Percentiles rank a stretch among this genome's conserved stretches.
Conservation (phyloP, 2,888 invertebrate genomes). For the Plebejus argus region DNA sequence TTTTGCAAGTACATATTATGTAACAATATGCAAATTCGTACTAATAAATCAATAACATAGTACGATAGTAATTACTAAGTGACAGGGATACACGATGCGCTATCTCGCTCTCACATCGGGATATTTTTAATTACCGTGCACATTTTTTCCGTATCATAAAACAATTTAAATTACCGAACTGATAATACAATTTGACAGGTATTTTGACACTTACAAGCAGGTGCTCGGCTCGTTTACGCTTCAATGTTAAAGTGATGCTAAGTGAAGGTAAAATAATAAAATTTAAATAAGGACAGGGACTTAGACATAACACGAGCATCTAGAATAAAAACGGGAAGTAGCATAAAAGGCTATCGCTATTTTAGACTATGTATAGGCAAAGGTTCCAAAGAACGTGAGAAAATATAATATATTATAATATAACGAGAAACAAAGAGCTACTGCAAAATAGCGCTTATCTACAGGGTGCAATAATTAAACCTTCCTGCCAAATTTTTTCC, state of each 20-base stretch:
- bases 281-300: no score
- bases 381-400: no score
- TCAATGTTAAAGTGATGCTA: background rate
- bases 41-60: slow-evolving; percentile 12
- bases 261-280: background rate
- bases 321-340: no score
- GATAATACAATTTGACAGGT: slow-evolving; percentile 19
- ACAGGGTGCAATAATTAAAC: no score
- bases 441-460: no score
- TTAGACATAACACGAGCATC: no score
- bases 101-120: background rate
- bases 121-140: slow-evolving; percentile 6
- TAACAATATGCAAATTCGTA: background rate
- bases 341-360: no score
- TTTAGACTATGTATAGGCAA: no score
- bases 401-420: no score
- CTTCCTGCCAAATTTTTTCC: no score
- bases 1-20: no score
- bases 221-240: background rate
- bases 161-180: slow-evolving; percentile 14
- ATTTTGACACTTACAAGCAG: slow-evolving; percentile 23
- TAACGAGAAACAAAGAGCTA: no score
- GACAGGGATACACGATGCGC: background rate
- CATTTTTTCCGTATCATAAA: background rate
- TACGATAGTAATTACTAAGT: background rate